Base-by-base conservation (phyloP, 2,113 vertebrate genomes). In the Fukomys damarensis region DNA sequence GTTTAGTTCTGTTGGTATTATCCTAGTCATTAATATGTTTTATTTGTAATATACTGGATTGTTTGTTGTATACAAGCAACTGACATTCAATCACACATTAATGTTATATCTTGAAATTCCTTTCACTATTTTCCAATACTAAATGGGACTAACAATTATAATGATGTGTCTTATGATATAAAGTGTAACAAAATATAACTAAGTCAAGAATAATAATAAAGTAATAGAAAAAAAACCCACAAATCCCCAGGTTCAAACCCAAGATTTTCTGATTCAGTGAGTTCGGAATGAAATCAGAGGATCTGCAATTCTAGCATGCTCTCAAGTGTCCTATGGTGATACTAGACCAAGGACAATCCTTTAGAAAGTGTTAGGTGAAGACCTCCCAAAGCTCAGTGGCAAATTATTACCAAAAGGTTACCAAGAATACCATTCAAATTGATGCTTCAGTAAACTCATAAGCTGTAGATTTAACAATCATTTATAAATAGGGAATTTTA, bases 41-140 rank as follows among this genome's bases (percentile, higher is more conserved):
- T 30, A 28, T 97, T 98, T 98, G 97, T 96, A 97, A 98, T 98
- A 96, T 91, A 98, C 86, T 97, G 97, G 43, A 95, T 98, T 88
- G 98, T 93, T 74, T 98, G 93, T 98, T 98, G 98, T 97, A 97
- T 86, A 97, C 91, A 97, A 92, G 52, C 0, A 97, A 86, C 72
- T 95, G 93, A 92, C 80, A 97, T 98, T 97, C 87, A 96, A 93
- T 98, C 74, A 81, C 58, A 96, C 96, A n/a, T n/a, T n/a, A n/a
- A n/a, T n/a, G n/a, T n/a, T n/a, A n/a, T n/a, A n/a, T n/a, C n/a
- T n/a, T n/a, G n/a, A n/a, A n/a, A 43, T 81, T 85, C 86, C 35
- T 97, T 94, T 96, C 38, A 93, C 41, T 65, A 46, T 89, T 95
- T 90, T 96, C 77, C 95, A 96, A 94, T 16, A 26, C 89, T 92